Evolutionary conservation across 2,888 invertebrate species (phyloP), one percentile per base, ranked within the genome.

Genomic region (Troides helena): DNA sequence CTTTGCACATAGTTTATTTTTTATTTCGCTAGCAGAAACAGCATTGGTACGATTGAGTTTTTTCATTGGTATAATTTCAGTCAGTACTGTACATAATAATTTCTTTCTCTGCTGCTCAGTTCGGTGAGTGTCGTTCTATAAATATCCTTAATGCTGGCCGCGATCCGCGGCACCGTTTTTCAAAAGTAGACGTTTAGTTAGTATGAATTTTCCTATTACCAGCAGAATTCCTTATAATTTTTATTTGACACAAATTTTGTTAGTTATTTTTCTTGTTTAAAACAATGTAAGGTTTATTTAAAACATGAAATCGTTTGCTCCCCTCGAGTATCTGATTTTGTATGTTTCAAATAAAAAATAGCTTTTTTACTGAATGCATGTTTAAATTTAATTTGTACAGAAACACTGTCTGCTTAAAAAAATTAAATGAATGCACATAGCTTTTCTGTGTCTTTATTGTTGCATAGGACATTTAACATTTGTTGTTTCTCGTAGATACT

Each of bases 91-190:
- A 78, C 78, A 77, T 78, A 81, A 76, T 78, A 74, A 75, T 79
- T 74, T 77, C 75, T 77, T 80, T 78, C 76, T 81, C 81, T 80
- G 77, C 76, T 73, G 75, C 81, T 82, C 84, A 83, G 84, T 81
- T 83, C 81, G 80, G 81, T 83, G 85, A 85, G 84, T 83, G 83
- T 81, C 80, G 81, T 82, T 85, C 90, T 91, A 91, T 85, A 86
- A 90, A 89, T 91, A 91, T 83, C 85, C 75, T 74, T 72, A 78
- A 85, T 81, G 83, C 85, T 84, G 82, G 82, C 85, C 79, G 75
- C 73, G 71, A 66, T 63, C 84, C 78, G 75, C 72, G 70, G 65
- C 75, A 71, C 69, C 65, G 73, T 72, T 73, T 71, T 73, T 75
- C 73, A 73, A 76, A 75, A 76, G 74, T 68, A 39, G 53, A 60